A percentile compares a stretch with the other conserved stretches of the same genome.
Evolutionary conservation across 30 jellyfish, hydroid and myxozoan genomes (phyloP).

Genomic region (Clytia hemisphaerica): DNA sequence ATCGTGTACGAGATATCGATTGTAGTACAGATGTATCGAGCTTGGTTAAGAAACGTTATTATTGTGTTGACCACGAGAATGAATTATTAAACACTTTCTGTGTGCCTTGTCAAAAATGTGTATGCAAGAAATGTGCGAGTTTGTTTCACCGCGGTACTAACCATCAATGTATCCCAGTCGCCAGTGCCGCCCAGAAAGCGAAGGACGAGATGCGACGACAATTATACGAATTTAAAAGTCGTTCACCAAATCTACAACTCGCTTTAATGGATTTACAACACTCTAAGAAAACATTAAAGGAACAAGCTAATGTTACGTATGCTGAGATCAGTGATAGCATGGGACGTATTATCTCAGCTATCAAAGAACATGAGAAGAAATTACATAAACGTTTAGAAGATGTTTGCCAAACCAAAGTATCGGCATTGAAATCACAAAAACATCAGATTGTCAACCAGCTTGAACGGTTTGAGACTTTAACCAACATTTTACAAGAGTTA

Average conservation of each 20-base stretch:
- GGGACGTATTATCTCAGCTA: slow-evolving; percentile 33
- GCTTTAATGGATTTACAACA: slow-evolving; percentile 42
- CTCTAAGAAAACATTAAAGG: slow-evolving; percentile 50
- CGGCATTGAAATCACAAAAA: slow-evolving; percentile 38
- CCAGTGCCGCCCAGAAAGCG: slow-evolving; percentile 57
- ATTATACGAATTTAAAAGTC: slow-evolving; percentile 34
- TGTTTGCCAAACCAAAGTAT: slow-evolving; percentile 28
- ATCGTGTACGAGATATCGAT: slow-evolving; percentile 17
- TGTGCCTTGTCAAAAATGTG: slow-evolving; percentile 56
- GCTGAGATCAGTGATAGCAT: slow-evolving; percentile 51
- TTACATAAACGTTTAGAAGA: slow-evolving; percentile 46
- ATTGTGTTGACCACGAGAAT: slow-evolving; percentile 60
- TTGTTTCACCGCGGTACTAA: slow-evolving; percentile 50
- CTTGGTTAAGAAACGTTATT: slow-evolving; percentile 37
- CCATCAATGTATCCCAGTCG: slow-evolving; percentile 67
- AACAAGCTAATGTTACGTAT: slow-evolving; percentile 54
- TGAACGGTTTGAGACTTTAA: slow-evolving; percentile 25
- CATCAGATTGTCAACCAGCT: slow-evolving; percentile 32
- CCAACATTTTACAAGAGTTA: slow-evolving; percentile 30
- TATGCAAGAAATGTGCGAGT: slow-evolving; percentile 69
- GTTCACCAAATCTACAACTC: slow-evolving; percentile 25
- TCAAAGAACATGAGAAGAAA: slow-evolving; percentile 52
- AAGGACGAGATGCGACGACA: slow-evolving; percentile 36
- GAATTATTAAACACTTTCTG: slow-evolving; percentile 59
- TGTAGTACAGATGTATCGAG: slow-evolving; percentile 44